These are phyloP conservation scores for Cisticola juncidis DNA, from an alignment of 2,113 vertebrate species.

Conservation along the genomic window DNA sequence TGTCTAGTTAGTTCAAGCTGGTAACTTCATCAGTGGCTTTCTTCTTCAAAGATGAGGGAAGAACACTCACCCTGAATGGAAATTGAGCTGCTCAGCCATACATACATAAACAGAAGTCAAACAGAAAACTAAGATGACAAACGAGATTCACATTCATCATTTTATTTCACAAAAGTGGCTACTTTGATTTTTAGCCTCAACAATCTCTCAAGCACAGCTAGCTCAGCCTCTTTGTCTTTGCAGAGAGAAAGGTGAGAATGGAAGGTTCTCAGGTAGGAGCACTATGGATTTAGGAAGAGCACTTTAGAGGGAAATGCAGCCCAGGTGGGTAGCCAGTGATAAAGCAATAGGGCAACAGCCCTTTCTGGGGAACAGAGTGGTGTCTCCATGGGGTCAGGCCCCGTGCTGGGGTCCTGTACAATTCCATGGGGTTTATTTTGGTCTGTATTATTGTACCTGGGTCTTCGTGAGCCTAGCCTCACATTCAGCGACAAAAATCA, in stretches of 20 bases:
- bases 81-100: neutral
- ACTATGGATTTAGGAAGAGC: neutral
- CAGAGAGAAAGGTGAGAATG: neutral
- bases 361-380: neutral
- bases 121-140: neutral
- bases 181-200: neutral
- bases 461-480: neutral
- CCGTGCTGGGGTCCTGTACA: fast-evolving
- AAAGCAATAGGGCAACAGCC: neutral
- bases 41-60: neutral
- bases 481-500: neutral
- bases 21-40: neutral
- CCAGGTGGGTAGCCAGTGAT: neutral
- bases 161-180: neutral
- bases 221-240: neutral
- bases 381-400: neutral
- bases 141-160: neutral
- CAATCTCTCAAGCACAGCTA: neutral
- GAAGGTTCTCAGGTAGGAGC: neutral
- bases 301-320: neutral
- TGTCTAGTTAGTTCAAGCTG: neutral
- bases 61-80: fast-evolving
- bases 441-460: neutral
- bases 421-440: neutral
- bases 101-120: neutral